phyloP scores from a whole-genome alignment of 2,113 vertebrate genomes.

The Caretta caretta region DNA sequence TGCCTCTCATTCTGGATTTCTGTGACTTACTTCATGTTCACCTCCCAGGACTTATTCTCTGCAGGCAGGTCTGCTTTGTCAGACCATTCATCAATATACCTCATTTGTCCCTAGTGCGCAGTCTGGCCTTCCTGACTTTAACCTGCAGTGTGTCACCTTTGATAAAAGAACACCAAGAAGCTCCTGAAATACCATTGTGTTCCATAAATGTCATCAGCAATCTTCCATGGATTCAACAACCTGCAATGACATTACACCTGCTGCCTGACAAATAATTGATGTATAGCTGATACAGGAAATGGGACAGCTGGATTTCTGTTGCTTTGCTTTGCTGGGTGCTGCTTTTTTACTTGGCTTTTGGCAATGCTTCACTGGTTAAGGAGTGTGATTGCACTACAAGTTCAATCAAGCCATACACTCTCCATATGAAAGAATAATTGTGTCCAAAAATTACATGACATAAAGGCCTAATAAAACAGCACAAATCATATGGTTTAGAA shows the following conservation, averaged over 20 bases:
- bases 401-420: background rate
- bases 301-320: conserved; percentile 11
- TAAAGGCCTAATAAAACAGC: conserved; percentile 14
- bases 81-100: background rate
- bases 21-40: background rate
- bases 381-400: background rate
- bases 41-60: accelerated
- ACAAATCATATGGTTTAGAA: background rate
- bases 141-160: background rate
- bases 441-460: background rate
- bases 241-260: conserved; percentile 16
- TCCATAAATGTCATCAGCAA: conserved; percentile 49
- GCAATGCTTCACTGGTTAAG: background rate
- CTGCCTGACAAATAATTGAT: conserved; percentile 59
- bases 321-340: background rate
- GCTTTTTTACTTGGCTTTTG: conserved; percentile 2
- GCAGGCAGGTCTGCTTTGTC: accelerated
- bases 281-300: conserved; percentile 40
- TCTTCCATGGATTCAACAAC: conserved; percentile 15
- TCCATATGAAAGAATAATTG: conserved; percentile 4
- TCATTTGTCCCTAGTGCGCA: background rate
- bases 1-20: background rate
- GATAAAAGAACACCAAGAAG: conserved; percentile 30
- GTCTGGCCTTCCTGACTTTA: background rate
- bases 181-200: background rate